Evolutionary conservation across 2,797 vertebrate genomes (phyloP), one percentile per base, ranked within the genome.

Genomic region (Petrocephalus schoutedeni): DNA sequence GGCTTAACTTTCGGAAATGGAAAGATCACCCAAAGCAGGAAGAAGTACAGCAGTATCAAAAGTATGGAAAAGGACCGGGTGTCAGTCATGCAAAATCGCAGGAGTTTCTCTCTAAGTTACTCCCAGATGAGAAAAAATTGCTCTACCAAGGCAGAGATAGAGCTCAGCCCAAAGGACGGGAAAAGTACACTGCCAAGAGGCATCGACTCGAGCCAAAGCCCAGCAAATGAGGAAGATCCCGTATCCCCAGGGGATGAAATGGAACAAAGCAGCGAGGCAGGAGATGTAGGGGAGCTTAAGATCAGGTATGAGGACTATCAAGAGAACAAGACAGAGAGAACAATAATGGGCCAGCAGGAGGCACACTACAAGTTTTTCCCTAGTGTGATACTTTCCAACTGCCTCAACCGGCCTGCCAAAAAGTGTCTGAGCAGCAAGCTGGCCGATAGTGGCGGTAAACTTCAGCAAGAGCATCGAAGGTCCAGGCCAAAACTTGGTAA

Each of bases 291-390:
- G 88, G 98, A 98, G 92, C 96, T 99, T 89, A 99, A 99, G 95
- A 98, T 99, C 94, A 96, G 97, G 90, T 99, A 99, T 86, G 98
- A 99, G 93, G 98, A 98, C 93, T 99, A 99, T 95, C 97, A 98
- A 93, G 98, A 99, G 91, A 97, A 98, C 91, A 98, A 98, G 92
- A 95, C 95, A 0, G 98, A 99, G 92, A 96, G 96, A 90, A 97
- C 97, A 89, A 97, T 97, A 89, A 96, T 97, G 91, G 98, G 97
- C 91, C 98, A 99, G 91, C 98, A 98, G 95, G 97, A 97, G 93
- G 97, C 97, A 10, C 98, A 99, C 94, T 99, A 99, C 91, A 99
- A 98, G 94, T 99, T 99, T 93, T 99, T 99, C 90, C 98, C 98
- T 56, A 99, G 98, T 77, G 98, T 99, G 90, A 98, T 99, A 90